Base-by-base conservation (phyloP, 2,888 invertebrate species). In the Carterocephalus palaemon region DNA sequence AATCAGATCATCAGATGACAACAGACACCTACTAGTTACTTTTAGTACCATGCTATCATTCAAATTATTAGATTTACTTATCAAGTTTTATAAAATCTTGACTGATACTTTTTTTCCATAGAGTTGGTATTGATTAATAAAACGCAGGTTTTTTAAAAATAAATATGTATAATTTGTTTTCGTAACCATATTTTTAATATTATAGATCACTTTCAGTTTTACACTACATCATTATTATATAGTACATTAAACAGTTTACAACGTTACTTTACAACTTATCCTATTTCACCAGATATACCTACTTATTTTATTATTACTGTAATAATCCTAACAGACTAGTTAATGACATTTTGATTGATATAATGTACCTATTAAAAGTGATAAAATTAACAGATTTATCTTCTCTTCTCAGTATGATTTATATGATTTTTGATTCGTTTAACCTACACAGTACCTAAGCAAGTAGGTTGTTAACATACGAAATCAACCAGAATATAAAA, bases 201-300 rank as follows among this genome's bases (percentile, higher is more conserved):
- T 42, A 43, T 49, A 49, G 39, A 46, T 47, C 45, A 49, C 38
- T 42, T 37, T 37, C 28, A 31, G 10, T 32, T 28, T 17, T 17
- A 26, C 17, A 32, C 9, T 7, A 33, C 31, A 7, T 24, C 32
- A 19, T 31, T 38, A 46, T 8, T 32, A 22, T 10, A n/a, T 31
- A 38, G 23, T 22, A 20, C 22, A 46, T 8, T 32, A 22, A 9
- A n/a, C 24, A 38, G 23, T 22, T 13, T 23, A 22, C 9, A 15
- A 39, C 23, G 10, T 40, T n/a, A n/a, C 31, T 40, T 31, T 40
- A 31, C 40, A 31, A 10, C 29, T 29, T 40, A 40, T 0, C 3
- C 6, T 37, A 36, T 7, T 7, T 36, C 23, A 36, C 19, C 9
- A 23, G 7, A 13, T n/a, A n/a, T n/a, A n/a, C n/a, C n/a, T n/a